Base-by-base conservation (phyloP, 1,140 invertebrate genomes). In the Drosophila pandora region DNA sequence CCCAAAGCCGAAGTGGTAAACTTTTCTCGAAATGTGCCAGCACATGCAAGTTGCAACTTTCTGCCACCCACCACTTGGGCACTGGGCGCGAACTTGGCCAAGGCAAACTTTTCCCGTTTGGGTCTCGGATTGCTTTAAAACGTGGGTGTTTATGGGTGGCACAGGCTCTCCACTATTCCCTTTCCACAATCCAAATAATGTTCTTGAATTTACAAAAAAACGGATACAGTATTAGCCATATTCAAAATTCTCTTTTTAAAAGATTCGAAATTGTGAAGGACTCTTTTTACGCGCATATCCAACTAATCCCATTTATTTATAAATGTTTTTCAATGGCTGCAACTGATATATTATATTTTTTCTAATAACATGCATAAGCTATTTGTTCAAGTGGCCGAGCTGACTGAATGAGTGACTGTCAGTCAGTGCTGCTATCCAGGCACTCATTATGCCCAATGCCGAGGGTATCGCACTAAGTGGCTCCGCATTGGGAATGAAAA, bases 1-100 rank as follows among this genome's bases (percentile, higher is more conserved):
- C n/a, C 55, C 43, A 64, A 74, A 47, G 60, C 59, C 59, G 76
- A 74, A 79, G 63, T 75, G 62, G 64, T 34, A 65, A 82, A 82
- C 58, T 82, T 82, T 82, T 28, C 49, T n/a, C 12, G 57, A 49
- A 76, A 61, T 61, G 25, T 55, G 70, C 37, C 71, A 75, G 49
- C 39, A 61, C 30, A 32, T 54, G 52, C 57, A 73, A 53, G 41
- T 39, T 76, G 49, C 63, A 60, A 60, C 61, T 74, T 73, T 59
- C n/a, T 9, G 23, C 58, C 55, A 53, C 47, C 48, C 55, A 67
- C 45, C 63, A 67, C 63, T 62, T 67, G 63, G 59, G 34, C 60
- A 45, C 34, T 52, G 63, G 60, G 48, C 48, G 52, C 64, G 41
- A 75, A 75, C 54, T 75, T 75, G 55, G 54, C 49, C 52, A 13